Evolutionary conservation across 2,888 invertebrate genomes (phyloP), one percentile per base, ranked within the genome.

Genomic region (Sicus ferrugineus): DNA sequence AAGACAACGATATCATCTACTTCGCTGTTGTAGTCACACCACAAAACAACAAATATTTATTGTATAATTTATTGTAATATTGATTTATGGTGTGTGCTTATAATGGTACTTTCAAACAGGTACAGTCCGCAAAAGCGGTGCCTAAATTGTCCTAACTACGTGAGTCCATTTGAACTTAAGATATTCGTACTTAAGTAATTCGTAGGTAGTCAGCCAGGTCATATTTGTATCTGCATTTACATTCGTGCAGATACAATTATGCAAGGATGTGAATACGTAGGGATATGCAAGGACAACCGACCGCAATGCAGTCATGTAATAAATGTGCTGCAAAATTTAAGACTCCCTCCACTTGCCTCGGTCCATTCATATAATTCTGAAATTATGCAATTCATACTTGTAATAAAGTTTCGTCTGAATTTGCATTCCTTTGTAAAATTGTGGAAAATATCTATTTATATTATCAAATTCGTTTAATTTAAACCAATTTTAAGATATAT

Each of bases 131-230:
- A 5, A 56, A 56, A 19, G 14, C 23, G 30, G 28, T 42, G 42
- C n/a, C 42, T 3, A 14, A 28, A 30, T 50, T 52, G 50, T 48
- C 11, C 9, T 50, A 64, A 21, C 23, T 64, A 31, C 64, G 48
- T 14, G 23, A 50, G 50, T 64, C 31, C 19, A 52, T 61, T 61
- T 61, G 48, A 64, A 64, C 34, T 50, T 64, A 31, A 16, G 19
- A 19, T 31, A 23, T 23, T 7, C 16, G 19, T 38, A 14, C 16
- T 3, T 21, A 31, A 34, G 2, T 31, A 16, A 21, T 19, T 38
- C 0, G 38, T 9, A 38, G 38, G 21, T 59, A 38, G 38, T 21
- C 4, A 59, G 19, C 58, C 19, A n/a, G 16, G 28, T 31, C 34
- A 19, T 16, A 5, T 54, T 21, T 54, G 26, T 16, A n/a, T 31